Evolutionary conservation across 2,797 vertebrate species (phyloP), one percentile per base, ranked within the genome.

Genomic region (Myoxocephalus aenaeus): DNA sequence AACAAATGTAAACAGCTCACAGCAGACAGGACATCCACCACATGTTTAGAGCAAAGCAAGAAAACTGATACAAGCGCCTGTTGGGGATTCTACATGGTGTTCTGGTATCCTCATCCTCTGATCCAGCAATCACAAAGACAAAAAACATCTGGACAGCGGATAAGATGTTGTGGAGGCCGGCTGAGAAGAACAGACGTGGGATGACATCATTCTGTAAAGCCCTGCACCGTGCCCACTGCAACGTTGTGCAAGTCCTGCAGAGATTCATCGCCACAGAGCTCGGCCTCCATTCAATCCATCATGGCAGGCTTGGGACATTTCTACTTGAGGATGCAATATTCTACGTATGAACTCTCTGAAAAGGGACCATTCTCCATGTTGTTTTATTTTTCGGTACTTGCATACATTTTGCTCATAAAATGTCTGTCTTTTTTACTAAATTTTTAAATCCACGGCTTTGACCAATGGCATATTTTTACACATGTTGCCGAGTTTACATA

Each of bases 61-160:
- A 63, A 59, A 48, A 69, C 27, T 59, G 42, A 71, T 27, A 66
- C 50, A 9, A 69, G 76, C 75, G 63, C 77, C 73, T 88, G 79
- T 48, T 17, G 67, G 79, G 14, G 78, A 79, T 79, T 72, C 67
- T 58, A 38, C 64, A 29, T 40, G 29, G 25, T 32, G 66, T 42
- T 58, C 72, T 81, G 82, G 73, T 68, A 56, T 84, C 83, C 59
- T 70, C 81, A 67, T 80, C 70, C 64, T 56, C 72, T 36, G 72
- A 70, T 58, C 67, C 46, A 27, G 70, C 44, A 59, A 78, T 76
- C 66, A 68, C 59, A 5, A 48, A 42, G 66, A 87, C 70, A 77
- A 25, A 83, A 89, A 25, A 27, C 85, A 89, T 87, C 87, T 86
- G 73, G 82, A 73, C 46, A 9, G 59, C 25, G 72, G 75, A 82